phyloP scores from a whole-genome alignment of 2,113 vertebrate species.

The Odobenus rosmarus region DNA sequence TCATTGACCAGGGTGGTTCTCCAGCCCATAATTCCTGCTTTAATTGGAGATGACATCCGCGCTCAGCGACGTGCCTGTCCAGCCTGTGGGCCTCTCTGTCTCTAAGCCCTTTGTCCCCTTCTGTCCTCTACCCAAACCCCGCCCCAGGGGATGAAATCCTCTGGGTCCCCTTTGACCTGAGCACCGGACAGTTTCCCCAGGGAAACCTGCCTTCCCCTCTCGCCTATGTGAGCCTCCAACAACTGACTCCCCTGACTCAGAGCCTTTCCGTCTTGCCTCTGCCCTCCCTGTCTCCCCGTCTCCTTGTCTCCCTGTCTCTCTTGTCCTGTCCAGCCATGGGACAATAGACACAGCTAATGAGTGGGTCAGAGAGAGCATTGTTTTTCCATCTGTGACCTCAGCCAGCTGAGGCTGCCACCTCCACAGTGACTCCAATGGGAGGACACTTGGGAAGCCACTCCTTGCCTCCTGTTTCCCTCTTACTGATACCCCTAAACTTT shows the following conservation, averaged over 20 bases:
- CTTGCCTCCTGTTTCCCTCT: not conserved
- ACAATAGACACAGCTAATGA: not conserved
- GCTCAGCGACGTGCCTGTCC: not conserved
- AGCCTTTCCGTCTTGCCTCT: not conserved
- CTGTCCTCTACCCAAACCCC: not conserved
- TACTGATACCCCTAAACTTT: not conserved
- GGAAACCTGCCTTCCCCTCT: not conserved
- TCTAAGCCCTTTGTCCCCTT: not conserved
- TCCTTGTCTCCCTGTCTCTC: not conserved
- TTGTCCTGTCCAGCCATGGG: not conserved
- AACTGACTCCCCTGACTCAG: not conserved
- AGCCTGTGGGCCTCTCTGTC: not conserved
- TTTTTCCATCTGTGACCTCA: not conserved
- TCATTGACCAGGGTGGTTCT: not conserved
- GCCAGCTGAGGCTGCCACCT: not conserved
- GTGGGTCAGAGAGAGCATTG: not conserved
- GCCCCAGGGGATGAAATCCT: not conserved
- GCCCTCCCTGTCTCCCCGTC: not conserved
- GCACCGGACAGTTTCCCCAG: not conserved
- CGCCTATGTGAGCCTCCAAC: fast-evolving
- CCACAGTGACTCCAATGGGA: not conserved
- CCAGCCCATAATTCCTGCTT: not conserved
- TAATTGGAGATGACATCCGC: not conserved
- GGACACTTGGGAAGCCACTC: not conserved
- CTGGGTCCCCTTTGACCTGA: not conserved